Percentiles rank a stretch among this genome's conserved stretches.
Evolutionary conservation across 2,888 invertebrate genomes (phyloP).

Genomic region (Theretra japonica): DNA sequence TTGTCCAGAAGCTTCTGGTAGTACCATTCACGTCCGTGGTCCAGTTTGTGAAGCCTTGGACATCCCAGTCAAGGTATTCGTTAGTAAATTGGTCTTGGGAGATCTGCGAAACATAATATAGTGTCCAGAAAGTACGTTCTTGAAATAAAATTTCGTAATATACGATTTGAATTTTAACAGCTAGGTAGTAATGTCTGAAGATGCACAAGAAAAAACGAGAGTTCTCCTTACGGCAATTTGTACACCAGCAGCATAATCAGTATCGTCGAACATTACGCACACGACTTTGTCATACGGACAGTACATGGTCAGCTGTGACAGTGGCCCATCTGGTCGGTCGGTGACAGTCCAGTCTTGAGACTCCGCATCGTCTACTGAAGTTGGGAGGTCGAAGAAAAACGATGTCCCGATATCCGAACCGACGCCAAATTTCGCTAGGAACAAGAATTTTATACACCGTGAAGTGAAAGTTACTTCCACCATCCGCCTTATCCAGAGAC

Average conservation of each 20-base stretch:
- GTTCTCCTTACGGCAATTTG: conserved; percentile 61
- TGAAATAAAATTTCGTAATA: too few relatives aligned
- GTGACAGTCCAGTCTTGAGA: neutral
- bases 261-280: conserved; percentile 58
- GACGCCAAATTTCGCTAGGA: conserved; percentile 37
- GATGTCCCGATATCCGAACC: conserved; percentile 31
- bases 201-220: too few relatives aligned
- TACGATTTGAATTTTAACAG: too few relatives aligned
- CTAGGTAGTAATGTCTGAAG: too few relatives aligned
- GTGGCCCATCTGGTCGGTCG: conserved; percentile 41
- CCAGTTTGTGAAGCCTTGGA: neutral
- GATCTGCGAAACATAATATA: neutral
- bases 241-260: conserved; percentile 56
- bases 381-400: conserved; percentile 57
- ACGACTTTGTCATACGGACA: conserved; percentile 53
- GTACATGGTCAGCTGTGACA: conserved; percentile 33
- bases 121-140: too few relatives aligned
- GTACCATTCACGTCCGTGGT: conserved; percentile 39
- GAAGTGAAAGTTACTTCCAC: too few relatives aligned
- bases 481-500: too few relatives aligned
- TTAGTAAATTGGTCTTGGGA: neutral
- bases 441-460: neutral
- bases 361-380: conserved; percentile 32
- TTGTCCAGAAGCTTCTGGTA: conserved; percentile 41
- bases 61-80: neutral